Base-by-base conservation (phyloP, 2,888 invertebrate genomes). In the Meiosimyza platycephala region DNA sequence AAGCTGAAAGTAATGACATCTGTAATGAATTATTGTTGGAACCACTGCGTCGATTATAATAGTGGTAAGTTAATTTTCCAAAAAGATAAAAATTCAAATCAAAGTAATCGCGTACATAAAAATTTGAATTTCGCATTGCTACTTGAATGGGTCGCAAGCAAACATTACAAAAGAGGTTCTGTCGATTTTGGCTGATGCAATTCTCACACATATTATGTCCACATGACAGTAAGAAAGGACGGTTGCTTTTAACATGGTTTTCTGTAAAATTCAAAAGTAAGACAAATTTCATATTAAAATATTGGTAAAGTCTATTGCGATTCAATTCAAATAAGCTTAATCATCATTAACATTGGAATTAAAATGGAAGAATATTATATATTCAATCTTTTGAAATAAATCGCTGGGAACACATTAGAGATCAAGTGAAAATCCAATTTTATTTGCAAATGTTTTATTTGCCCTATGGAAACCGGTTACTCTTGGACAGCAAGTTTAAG, bases 121-220 rank as follows among this genome's bases (percentile, higher is more conserved):
- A 78, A 51, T 72, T 71, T 1, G 72, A 55, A 18, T 72, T 66
- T 60, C 74, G 72, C 16, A 54, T 16, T 6, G 71, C 12, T 71
- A 68, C 66, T 33, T 78, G 71, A 0, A 82, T 78, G 0, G 79
- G 79, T 0, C 65, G 60, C 0, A 28, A 67, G 72, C 85, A 85
- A 0, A 79, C 77, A 33, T 74, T 78, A 64, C 85, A 85, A 0
- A 73, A 74, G 13, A 84, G 75, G 7, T 81, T 78, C 6, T 78
- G 72, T 1, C 79, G 79, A 74, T 82, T 64, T 15, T 75, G 76
- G 15, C 72, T 85, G 15, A 91, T 82, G 81, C 94, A 94, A 65
- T 87, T 89, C 77, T 92, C 91, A 79, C 94, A 94, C 79, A 91
- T 88, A 3, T 90, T 88, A 83, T 94, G 94, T 1, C 91, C 91